phyloP scores from a whole-genome alignment of 2,888 invertebrate species.

The Tortrix viridana region DNA sequence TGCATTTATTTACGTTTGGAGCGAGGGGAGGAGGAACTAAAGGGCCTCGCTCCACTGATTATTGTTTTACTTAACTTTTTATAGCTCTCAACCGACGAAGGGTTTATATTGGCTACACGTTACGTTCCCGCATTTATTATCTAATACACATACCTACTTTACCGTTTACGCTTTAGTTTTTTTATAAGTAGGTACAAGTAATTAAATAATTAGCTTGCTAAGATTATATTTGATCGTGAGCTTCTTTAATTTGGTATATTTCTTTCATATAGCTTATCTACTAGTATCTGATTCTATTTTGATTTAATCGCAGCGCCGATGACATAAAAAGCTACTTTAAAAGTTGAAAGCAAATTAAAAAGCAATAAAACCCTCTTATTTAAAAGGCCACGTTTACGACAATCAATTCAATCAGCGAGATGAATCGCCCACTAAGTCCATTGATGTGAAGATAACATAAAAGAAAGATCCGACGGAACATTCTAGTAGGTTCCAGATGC shows the following conservation, averaged over 20 bases:
- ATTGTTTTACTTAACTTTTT: constrained; percentile 77
- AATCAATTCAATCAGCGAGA: constrained; percentile 27
- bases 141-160: not conserved
- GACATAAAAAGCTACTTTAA: constrained; percentile 2
- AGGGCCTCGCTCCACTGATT: constrained; percentile 62
- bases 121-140: constrained; percentile 18
- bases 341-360: constrained; percentile 14
- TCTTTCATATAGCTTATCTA: too few species aligned
- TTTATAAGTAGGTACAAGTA: not conserved
- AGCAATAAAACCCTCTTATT: constrained; percentile 10
- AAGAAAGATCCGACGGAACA: constrained; percentile 16
- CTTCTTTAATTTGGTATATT: not conserved
- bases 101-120: constrained; percentile 38
- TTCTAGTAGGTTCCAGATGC: constrained; percentile 24
- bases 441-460: constrained; percentile 31
- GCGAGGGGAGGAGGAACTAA: constrained; percentile 34
- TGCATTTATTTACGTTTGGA: constrained; percentile 38
- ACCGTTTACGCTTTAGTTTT: constrained; percentile 6
- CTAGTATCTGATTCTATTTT: not conserved
- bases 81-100: constrained; percentile 47
- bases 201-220: not conserved
- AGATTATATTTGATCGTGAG: not conserved
- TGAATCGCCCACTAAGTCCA: constrained; percentile 26
- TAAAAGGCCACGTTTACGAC: constrained; percentile 20
- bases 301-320: not conserved